These are phyloP conservation scores for Drosophila neutralis DNA, from an alignment of 2,888 invertebrate species.

Conservation along the genomic window DNA sequence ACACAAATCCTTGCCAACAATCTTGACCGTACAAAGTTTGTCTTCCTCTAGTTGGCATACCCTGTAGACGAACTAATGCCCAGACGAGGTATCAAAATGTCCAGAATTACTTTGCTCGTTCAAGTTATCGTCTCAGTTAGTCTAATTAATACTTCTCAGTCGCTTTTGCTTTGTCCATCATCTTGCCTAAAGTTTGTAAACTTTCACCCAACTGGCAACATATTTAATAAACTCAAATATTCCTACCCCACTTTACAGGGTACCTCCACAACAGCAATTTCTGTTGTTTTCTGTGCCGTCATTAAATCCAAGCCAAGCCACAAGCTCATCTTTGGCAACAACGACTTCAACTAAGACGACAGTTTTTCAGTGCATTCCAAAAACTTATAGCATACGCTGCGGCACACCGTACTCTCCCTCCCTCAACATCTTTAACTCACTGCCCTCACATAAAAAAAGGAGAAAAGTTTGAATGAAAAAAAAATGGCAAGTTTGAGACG, in stretches of 20 bases:
- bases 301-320: slow-evolving; percentile 25
- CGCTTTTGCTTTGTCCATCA: neutral
- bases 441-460: neutral
- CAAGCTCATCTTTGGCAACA: slow-evolving; percentile 39
- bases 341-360: slow-evolving; percentile 38
- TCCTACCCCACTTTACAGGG: neutral
- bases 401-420: slow-evolving; percentile 8
- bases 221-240: neutral
- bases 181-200: neutral
- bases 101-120: neutral
- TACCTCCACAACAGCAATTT: neutral
- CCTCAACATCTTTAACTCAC: neutral
- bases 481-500: slow-evolving; percentile 41
- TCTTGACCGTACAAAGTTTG: slow-evolving; percentile 13
- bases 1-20: slow-evolving; percentile 39
- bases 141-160: neutral
- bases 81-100: neutral
- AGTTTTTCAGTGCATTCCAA: slow-evolving; percentile 34
- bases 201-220: neutral
- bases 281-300: slow-evolving; percentile 2
- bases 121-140: neutral
- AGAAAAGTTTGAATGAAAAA: slow-evolving; percentile 19
- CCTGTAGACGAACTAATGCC: neutral
- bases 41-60: neutral
- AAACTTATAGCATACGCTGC: slow-evolving; percentile 58